phyloP scores from a whole-genome alignment of 2,888 invertebrate species.

The Rhimphoctona megacephalus region DNA sequence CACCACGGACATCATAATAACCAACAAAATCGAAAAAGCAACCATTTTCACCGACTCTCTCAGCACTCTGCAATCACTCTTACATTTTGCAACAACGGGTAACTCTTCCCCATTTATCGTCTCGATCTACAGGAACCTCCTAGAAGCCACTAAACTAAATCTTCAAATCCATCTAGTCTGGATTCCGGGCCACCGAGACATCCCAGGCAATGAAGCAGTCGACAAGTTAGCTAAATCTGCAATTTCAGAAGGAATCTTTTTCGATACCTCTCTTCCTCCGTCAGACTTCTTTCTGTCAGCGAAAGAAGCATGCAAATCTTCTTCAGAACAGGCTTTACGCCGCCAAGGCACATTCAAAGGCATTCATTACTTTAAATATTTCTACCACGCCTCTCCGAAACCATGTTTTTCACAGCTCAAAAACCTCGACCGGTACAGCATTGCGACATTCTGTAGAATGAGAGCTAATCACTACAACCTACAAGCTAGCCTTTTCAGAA shows the following conservation, averaged over 20 bases:
- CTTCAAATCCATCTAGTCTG: background rate
- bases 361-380: background rate
- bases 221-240: constrained; percentile 24
- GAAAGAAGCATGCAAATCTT: background rate
- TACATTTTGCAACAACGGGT: background rate
- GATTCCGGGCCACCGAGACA: constrained; percentile 13
- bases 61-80: background rate
- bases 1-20: background rate
- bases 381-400: background rate
- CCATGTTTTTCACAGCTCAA: constrained; percentile 20
- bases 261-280: background rate
- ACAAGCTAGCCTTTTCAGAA: constrained; percentile 23
- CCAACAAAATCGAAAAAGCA: background rate
- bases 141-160: background rate
- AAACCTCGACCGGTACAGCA: background rate
- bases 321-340: background rate
- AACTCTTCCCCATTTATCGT: background rate
- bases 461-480: background rate
- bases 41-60: background rate
- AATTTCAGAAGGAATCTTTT: background rate
- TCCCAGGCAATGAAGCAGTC: constrained; percentile 1
- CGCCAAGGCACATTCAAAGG: background rate
- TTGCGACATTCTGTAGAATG: constrained; percentile 29
- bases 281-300: constrained; percentile 15
- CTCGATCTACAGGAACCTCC: background rate